Evolutionary conservation across 1,140 invertebrate species (phyloP), one percentile per base, ranked within the genome.

Genomic region (Dendrolimus punctatus): DNA sequence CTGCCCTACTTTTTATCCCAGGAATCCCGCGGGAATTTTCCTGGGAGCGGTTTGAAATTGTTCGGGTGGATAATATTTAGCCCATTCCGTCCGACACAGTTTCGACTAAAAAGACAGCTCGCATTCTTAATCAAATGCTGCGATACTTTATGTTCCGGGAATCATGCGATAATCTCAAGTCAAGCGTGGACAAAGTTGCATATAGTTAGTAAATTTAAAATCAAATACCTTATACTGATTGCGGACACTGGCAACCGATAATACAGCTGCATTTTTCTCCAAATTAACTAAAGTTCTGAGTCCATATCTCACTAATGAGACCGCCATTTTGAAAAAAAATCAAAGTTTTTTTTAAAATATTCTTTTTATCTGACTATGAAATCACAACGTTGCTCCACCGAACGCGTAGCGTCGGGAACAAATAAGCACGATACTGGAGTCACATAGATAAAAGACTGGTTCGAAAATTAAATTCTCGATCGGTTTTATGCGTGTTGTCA

Each of bases 291-390:
- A 68, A 47, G 73, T 68, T 51, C 78, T 66, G 49, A 80, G 58
- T 68, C 80, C 77, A 46, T 79, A 52, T 61, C 76, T 77, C 56
- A 80, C 63, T 38, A 85, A 57, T 10, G 76, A 76, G 38, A 74
- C 57, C 62, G 78, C 82, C 82, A 85, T 85, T 54, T 71, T 80
- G 60, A 58, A 41, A 41, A 49, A 64, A 75, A 46, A 46, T 8
- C 1, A 23, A 23, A 23, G 3, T 23, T 23, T 23, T 23, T 23
- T 23, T 23, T 23, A 23, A n/a, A n/a, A 23, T 23, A 23, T 23
- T 23, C 23, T 23, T 23, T 23, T 23, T 23, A 23, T 23, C 23
- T 3, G 23, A 23, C 23, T 23, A 23, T 23, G 23, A 46, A n/a
- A 46, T 10, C 45, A 46, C 45, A 10, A 9, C 45, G n/a, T 8